phyloP scores from a whole-genome alignment of 2,888 invertebrate genomes.

The Eristalis tenax region DNA sequence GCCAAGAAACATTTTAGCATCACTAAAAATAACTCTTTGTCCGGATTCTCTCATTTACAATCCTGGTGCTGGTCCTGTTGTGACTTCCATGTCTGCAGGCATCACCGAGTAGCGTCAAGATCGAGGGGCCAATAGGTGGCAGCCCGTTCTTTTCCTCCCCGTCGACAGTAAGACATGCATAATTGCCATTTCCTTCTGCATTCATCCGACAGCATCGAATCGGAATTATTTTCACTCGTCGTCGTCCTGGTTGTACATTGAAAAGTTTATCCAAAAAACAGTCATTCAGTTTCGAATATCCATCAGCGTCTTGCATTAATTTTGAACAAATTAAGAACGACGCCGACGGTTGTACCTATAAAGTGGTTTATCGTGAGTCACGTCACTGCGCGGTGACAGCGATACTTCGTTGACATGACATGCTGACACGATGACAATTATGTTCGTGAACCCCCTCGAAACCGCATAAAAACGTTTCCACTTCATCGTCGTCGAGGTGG shows the following conservation, averaged over 20 bases:
- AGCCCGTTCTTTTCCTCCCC: neutral
- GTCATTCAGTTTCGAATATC: neutral
- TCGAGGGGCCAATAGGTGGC: neutral
- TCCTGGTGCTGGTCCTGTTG: too few species aligned
- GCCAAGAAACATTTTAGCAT: too few species aligned
- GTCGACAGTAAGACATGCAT: neutral
- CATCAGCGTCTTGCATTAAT: constrained; percentile 37
- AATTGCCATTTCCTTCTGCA: neutral
- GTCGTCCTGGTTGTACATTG: neutral
- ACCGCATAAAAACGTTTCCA: constrained; percentile 22
- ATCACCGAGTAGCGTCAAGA: neutral
- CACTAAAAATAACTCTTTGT: too few species aligned
- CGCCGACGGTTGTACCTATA: constrained; percentile 42
- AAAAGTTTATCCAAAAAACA: neutral
- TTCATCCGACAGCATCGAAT: neutral
- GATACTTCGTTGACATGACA: constrained; percentile 48
- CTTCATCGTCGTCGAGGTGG: neutral
- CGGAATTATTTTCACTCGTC: neutral
- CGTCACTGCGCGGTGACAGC: constrained; percentile 30
- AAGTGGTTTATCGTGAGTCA: constrained; percentile 61
- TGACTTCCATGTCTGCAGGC: neutral
- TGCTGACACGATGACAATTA: constrained; percentile 49
- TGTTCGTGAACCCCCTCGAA: constrained; percentile 4
- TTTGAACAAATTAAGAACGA: constrained; percentile 43
- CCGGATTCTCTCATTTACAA: too few species aligned